These are phyloP conservation scores for Myxocyprinus asiaticus DNA, from an alignment of 2,113 vertebrate genomes.

Conservation along the genomic window DNA sequence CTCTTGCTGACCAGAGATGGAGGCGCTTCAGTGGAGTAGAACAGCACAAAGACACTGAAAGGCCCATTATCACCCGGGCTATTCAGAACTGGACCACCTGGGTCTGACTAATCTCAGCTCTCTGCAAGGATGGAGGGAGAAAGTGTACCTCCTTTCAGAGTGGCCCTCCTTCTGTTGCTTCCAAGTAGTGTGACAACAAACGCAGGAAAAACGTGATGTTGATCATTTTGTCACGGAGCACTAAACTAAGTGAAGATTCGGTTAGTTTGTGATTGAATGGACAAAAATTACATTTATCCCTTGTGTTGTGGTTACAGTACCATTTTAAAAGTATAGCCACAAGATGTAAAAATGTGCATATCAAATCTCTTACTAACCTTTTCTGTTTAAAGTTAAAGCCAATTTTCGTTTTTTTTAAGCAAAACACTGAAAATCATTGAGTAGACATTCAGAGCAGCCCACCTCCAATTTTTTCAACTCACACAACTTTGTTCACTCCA, in stretches of 20 bases:
- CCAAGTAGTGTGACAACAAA: not conserved
- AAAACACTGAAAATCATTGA: not conserved
- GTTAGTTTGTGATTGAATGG: no score
- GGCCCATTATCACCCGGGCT: slow-evolving; percentile 37
- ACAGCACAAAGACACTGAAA: slow-evolving; percentile 41
- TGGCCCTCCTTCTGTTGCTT: slow-evolving; percentile 24
- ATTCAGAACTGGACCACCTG: slow-evolving; percentile 48
- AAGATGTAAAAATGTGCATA: no score
- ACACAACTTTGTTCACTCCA: no score
- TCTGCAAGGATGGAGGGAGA: slow-evolving; percentile 12
- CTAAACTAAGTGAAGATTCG: not conserved
- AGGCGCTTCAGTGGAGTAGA: slow-evolving; percentile 37
- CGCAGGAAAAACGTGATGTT: not conserved
- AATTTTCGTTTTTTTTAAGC: not conserved
- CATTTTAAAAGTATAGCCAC: no score
- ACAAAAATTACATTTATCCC: no score
- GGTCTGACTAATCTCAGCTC: slow-evolving; percentile 39
- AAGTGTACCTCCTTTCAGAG: slow-evolving; percentile 37
- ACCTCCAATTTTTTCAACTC: no score
- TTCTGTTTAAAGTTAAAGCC: no score
- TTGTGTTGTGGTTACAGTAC: no score
- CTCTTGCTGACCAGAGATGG: slow-evolving; percentile 20
- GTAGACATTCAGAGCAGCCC: not conserved
- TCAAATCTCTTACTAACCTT: no score
- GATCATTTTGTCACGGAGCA: not conserved